Base-by-base conservation (phyloP, 2,888 invertebrate genomes). In the Spialia ferax region DNA sequence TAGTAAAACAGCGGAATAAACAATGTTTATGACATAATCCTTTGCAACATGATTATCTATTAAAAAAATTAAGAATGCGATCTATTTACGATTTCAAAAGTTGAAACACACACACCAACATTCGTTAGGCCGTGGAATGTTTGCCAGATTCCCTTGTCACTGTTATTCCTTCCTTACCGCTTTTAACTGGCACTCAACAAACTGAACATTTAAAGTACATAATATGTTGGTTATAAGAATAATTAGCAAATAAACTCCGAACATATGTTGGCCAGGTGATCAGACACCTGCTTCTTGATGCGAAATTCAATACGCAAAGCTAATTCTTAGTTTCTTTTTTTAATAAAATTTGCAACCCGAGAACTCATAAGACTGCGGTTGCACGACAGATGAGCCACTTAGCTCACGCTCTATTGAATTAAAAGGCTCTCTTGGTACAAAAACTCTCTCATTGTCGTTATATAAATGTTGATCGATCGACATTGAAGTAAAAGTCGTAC, bases 211-310 rank as follows among this genome's bases (percentile, higher is more conserved):
- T 63, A n/a, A n/a, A n/a, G n/a, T n/a, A n/a, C n/a, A n/a, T 52
- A 52, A 63, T 54, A 7, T 15, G 38, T 26, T 60, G 55, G 13
- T 13, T 22, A 35, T 50, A 62, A 59, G 60, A 65, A 65, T 59
- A 65, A 60, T 60, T 89, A 88, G 81, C 78, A 79, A 78, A n/a
- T n/a, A n/a, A 82, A 83, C 79, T 79, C 75, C 77, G 77, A 85
- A 86, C 89, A 90, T 84, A 88, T 89, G 91, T 80, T 81, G 79
- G 79, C 89, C 93, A 92, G 93, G 90, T 93, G 92, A 86, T 80
- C 69, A 75, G 73, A 77, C 91, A 92, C 91, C 93, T 93, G 93
- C 86, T 70, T 79, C 77, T 82, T 78, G 18, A 45, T 20, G 84
- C 79, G 92, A 90, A 93, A 93, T 82, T 88, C 90, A 89, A 93